Evolutionary conservation across 2,888 invertebrate genomes (phyloP), one percentile per base, ranked within the genome.

Genomic region (Tinea pellionella): DNA sequence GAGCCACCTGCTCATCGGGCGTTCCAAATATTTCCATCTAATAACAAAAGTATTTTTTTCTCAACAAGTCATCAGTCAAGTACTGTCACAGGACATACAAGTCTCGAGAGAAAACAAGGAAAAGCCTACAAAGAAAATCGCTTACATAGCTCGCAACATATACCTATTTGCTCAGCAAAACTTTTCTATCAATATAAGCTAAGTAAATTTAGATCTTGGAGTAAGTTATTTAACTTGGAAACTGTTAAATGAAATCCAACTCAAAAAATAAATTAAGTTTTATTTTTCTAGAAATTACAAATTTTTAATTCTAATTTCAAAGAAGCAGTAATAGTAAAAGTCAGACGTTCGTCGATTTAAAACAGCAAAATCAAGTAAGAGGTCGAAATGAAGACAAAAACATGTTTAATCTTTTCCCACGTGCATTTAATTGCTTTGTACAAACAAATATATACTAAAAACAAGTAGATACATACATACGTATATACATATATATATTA

Each of bases 81-180:
- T 6, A 47, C 37, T 47, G 47, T 47, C 47, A 47, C n/a, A 47
- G 47, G 47, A 47, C n/a, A 41, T n/a, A n/a, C 13, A 47, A 15
- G 47, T 47, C 47, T n/a, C 47, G 8, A n/a, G n/a, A 16, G 47
- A 47, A 47, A 47, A 47, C 47, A 47, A 13, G 47, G 47, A 47
- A 47, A 16, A 16, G 12, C 47, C 16, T 16, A 13, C 47, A 13
- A 47, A 47, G 47, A 47, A 47, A 47, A 47, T 47, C n/a, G 47
- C 47, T 16, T 16, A 47, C 47, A 15, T 47, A 47, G 8, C 47
- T 47, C 16, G 47, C 16, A 12, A 37, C 37, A 37, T 6, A 37
- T n/a, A 37, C 9, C 37, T 37, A 37, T 37, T 37, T 37, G 37
- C 37, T 12, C 11, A 37, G 37, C n/a, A 37, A 37, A n/a, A 37